Conservation (phyloP, 2,888 invertebrate genomes). For the Ganaspis brasiliensis region DNA sequence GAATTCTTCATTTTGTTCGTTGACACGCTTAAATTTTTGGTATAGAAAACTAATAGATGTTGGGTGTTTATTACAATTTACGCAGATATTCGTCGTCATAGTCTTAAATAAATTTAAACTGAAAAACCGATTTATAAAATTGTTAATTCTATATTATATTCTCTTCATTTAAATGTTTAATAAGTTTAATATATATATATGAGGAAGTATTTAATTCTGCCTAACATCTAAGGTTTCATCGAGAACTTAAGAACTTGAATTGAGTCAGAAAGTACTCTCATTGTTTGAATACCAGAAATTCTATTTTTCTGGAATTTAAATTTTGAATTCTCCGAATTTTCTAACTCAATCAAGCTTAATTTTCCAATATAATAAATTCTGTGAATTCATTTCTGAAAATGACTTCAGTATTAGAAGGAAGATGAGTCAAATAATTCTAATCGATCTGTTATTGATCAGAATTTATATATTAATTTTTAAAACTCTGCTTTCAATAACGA, state of each 20-base stretch:
- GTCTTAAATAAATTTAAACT: background rate
- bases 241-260: constrained; percentile 3
- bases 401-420: constrained; percentile 25
- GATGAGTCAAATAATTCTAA: constrained; percentile 17
- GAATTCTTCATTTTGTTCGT: constrained; percentile 4
- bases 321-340: constrained; percentile 22
- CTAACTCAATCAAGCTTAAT: background rate
- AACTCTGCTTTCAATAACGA: constrained; percentile 14
- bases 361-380: background rate
- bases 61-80: background rate
- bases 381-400: constrained; percentile 4
- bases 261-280: constrained; percentile 10
- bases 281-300: background rate
- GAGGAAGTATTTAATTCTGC: constrained; percentile 11
- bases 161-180: constrained; percentile 2
- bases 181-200: constrained; percentile 23
- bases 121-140: constrained; percentile 14
- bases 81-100: background rate
- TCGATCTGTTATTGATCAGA: constrained; percentile 19
- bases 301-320: background rate
- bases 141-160: constrained; percentile 10
- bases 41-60: constrained; percentile 19
- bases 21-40: constrained; percentile 14
- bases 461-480: background rate
- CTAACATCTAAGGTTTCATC: constrained; percentile 23